Evolutionary conservation across 2,113 vertebrate genomes (phyloP).

Genomic region (Lycocorax pyrrhopterus): DNA sequence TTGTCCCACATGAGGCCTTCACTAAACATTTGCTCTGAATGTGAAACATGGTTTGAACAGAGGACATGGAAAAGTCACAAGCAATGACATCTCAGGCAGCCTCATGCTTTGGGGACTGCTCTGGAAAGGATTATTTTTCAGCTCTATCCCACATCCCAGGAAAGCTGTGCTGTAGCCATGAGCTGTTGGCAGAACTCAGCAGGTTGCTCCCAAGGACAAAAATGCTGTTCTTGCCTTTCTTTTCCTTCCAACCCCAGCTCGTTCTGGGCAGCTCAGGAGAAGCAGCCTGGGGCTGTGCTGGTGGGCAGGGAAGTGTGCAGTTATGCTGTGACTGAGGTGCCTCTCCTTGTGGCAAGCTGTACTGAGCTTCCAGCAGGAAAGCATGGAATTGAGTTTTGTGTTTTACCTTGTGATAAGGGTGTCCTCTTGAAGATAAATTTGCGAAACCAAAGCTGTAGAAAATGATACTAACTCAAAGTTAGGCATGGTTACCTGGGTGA

Average conservation of each 20-base stretch:
- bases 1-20: background rate
- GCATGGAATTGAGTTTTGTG: background rate
- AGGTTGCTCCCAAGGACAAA: background rate
- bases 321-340: background rate
- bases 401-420: background rate
- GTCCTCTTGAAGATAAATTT: background rate
- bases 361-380: background rate
- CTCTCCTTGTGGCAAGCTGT: background rate
- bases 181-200: background rate
- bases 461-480: background rate
- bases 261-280: background rate
- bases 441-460: background rate
- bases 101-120: background rate
- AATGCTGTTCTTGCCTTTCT: background rate
- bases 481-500: background rate
- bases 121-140: background rate
- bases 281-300: background rate
- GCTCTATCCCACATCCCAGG: background rate
- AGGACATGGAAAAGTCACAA: background rate
- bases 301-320: background rate
- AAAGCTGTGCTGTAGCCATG: background rate
- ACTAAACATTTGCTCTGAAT: background rate
- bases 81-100: background rate
- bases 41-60: background rate
- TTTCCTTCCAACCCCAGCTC: background rate